These are phyloP conservation scores for Vanessa atalanta DNA, from an alignment of 1,140 invertebrate genomes.

Conservation along the genomic window DNA sequence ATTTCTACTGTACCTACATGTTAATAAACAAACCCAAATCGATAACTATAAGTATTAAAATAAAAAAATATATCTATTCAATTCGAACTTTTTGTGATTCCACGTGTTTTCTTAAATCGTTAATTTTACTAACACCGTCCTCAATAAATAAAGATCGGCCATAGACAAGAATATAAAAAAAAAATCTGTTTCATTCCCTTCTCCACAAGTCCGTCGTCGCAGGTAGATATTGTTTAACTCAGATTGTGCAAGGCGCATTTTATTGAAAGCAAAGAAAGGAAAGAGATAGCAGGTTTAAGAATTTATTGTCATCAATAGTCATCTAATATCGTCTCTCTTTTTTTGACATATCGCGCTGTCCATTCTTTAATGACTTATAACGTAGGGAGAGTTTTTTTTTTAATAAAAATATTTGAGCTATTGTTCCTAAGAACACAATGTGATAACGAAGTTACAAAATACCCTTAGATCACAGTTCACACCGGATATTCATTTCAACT, in stretches of 20 bases:
- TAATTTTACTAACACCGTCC: slow-evolving; percentile 30
- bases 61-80: slow-evolving; percentile 14
- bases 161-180: slow-evolving; percentile 24
- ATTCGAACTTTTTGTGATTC: slow-evolving; percentile 32
- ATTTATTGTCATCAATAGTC: slow-evolving; percentile 12
- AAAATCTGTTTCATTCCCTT: slow-evolving; percentile 31
- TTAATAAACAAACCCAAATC: not conserved
- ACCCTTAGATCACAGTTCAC: slow-evolving; percentile 18
- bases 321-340: not conserved
- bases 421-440: slow-evolving; percentile 23
- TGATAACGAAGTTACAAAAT: slow-evolving; percentile 26
- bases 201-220: slow-evolving; percentile 23
- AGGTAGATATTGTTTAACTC: slow-evolving; percentile 29
- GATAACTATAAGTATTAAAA: no score
- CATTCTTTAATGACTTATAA: not conserved
- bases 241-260: slow-evolving; percentile 18
- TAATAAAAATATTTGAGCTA: slow-evolving; percentile 23
- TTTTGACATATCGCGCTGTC: not conserved
- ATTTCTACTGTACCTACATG: not conserved
- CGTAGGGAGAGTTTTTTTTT: slow-evolving; percentile 14
- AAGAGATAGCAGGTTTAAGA: slow-evolving; percentile 14
- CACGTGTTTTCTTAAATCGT: slow-evolving; percentile 33
- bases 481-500: slow-evolving; percentile 19
- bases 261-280: slow-evolving; percentile 12
- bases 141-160: slow-evolving; percentile 37